Evolutionary conservation across 2,888 invertebrate species (phyloP), one percentile per base, ranked within the genome.

Genomic region (Eupithecia subfuscata): DNA sequence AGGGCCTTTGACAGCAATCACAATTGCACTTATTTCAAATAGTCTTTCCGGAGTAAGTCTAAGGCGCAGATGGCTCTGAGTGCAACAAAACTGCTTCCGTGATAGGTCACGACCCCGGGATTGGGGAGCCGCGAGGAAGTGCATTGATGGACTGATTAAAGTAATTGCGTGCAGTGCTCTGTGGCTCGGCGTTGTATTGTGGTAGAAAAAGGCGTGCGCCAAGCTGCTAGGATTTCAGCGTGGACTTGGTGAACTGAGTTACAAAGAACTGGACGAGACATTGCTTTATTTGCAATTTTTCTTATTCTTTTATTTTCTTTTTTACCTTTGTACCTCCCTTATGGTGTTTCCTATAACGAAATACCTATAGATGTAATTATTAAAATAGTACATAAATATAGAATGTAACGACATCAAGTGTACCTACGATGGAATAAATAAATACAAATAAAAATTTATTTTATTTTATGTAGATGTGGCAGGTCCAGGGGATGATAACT

Each of bases 201-300:
- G 75, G 71, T 63, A 71, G 52, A 73, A 79, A 79, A 80, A 82
- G 81, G 80, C 81, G 80, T 78, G 83, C 80, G 48, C 79, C 84
- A 80, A 79, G 83, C 82, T 86, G 85, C 86, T 83, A 87, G 84
- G 85, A 84, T 87, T 88, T 85, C 82, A 86, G 81, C 77, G 68
- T 73, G 74, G 34, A 74, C 77, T 76, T 76, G 64, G 25, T 11
- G 56, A 30, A 60, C 30, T 37, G 82, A 67, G 71, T 56, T 56
- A 52, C 30, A n/a, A 7, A 7, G 52, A 9, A 65, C 70, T 77
- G 67, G 77, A 74, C 79, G 70, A 67, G 60, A 63, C 64, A 11
- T 40, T 14, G 25, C 11, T 52, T 25, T 60, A 37, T 11, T n/a
- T 43, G 43, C 1, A 40, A 40, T 40, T n/a, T n/a, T n/a, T n/a